These are phyloP conservation scores for Pogonognathellus flavescens DNA, from an alignment of 1,140 invertebrate genomes.

Conservation along the genomic window DNA sequence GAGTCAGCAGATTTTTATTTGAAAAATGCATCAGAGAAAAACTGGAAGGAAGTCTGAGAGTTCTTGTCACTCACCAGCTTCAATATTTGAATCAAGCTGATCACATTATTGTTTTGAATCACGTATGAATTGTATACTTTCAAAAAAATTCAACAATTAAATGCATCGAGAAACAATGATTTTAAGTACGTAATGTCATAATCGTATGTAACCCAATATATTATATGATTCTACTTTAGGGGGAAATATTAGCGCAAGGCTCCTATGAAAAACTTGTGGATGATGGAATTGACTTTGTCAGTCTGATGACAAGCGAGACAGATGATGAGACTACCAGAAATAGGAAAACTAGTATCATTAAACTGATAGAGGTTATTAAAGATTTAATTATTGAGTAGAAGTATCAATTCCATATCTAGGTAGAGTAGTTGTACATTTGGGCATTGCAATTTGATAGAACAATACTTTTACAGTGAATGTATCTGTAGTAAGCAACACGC, in stretches of 20 bases:
- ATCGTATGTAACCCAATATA: too few species aligned
- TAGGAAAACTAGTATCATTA: not conserved
- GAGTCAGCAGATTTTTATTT: constrained; percentile 72
- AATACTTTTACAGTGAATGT: too few species aligned
- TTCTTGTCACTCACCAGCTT: constrained; percentile 88
- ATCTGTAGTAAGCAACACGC: too few species aligned
- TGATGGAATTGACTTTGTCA: constrained; percentile 78
- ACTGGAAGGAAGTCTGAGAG: constrained; percentile 69
- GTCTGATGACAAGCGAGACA: constrained; percentile 72
- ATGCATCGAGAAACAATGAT: not conserved
- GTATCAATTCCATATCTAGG: too few species aligned
- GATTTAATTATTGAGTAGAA: too few species aligned
- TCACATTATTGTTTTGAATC: constrained; percentile 81
- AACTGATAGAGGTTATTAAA: too few species aligned
- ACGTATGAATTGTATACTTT: constrained; percentile 68
- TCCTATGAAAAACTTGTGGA: constrained; percentile 74
- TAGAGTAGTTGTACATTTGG: too few species aligned
- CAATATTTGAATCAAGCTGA: constrained; percentile 84
- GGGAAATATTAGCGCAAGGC: constrained; percentile 73
- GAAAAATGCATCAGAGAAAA: constrained; percentile 68
- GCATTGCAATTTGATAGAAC: too few species aligned
- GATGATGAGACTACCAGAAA: constrained; percentile 36
- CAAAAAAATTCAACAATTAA: not conserved
- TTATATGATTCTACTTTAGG: constrained; percentile 29
- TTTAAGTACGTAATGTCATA: not conserved